Evolutionary conservation across 2,113 vertebrate species (phyloP), one percentile per base, ranked within the genome.

Genomic region (Numenius arquata): DNA sequence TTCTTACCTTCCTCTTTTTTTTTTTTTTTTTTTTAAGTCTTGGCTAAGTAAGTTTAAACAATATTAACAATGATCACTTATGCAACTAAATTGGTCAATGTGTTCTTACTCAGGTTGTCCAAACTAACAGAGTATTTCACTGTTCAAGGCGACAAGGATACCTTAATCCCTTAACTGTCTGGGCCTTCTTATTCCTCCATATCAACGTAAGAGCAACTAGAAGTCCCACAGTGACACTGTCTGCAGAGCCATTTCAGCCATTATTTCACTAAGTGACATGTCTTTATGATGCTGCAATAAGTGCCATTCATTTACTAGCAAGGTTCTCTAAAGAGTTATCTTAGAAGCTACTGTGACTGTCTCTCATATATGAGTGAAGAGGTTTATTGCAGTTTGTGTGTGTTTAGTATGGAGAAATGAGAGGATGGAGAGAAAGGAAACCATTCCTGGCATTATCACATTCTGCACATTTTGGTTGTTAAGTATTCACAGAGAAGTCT

Each of bases 341-440:
- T 79, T 70, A 67, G 53, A 91, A 95, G 12, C 12, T 47, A 9
- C 22, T 19, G 38, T 77, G 58, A 34, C 22, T 19, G 7, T 77
- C 5, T 85, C 15, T 68, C 4, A 21, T 3, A 21, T 3, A n/a
- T 18, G 30, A 89, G 5, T 66, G 66, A 91, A 73, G 52, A 82
- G 2, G 2, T 55, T 74, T 0, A 2, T 41, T 86, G 26, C 8
- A 27, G 11, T 70, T 56, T 9, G 2, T 8, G 2, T 47, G 14
- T 8, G 21, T 72, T 93, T 45, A 93, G 2, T 43, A 30, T 8
- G 13, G 63, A 70, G 41, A 84, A 85, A 77, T 58, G 10, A 63
- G 29, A 73, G 25, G 7, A 32, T 34, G 34, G 11, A 76, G 26
- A 79, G 41, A 77, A 88, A 86, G 11, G 8, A 90, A 77, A 66